These are phyloP conservation scores for Zaprionus capensis DNA, from an alignment of 1,140 invertebrate species.

Conservation along the genomic window DNA sequence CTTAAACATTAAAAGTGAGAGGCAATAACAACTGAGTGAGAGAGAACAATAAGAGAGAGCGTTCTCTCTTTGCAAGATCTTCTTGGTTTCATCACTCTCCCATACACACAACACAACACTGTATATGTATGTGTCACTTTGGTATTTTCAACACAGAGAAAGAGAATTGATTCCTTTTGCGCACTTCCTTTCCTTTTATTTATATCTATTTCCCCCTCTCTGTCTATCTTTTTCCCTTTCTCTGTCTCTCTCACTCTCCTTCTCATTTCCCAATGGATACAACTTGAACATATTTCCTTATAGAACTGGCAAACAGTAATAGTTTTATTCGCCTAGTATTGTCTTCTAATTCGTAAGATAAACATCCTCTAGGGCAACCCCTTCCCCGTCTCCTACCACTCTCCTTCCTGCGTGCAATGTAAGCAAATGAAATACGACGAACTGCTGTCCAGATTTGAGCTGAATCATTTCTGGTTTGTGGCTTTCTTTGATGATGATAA, in stretches of 20 bases:
- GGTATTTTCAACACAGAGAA: neutral
- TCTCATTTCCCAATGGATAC: neutral
- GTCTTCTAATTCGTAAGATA: slow-evolving; percentile 68
- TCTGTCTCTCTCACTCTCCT: too few species aligned
- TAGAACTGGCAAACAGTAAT: slow-evolving; percentile 1
- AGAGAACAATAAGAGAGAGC: neutral
- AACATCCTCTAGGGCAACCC: slow-evolving; percentile 49
- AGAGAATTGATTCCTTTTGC: neutral
- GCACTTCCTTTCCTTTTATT: too few species aligned
- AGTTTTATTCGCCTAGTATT: slow-evolving; percentile 49
- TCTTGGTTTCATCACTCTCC: too few species aligned
- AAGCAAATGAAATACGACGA: slow-evolving; percentile 68
- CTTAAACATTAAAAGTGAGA: too few species aligned
- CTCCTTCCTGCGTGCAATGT: neutral
- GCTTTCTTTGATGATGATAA: slow-evolving; percentile 32
- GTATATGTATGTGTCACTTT: too few species aligned
- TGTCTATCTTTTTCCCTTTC: too few species aligned
- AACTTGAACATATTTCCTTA: neutral
- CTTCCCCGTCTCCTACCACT: too few species aligned
- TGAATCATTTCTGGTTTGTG: slow-evolving; percentile 25
- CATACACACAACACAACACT: too few species aligned
- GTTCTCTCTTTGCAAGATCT: too few species aligned
- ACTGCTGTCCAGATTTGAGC: slow-evolving; percentile 38
- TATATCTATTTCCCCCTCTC: too few species aligned
- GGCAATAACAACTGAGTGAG: neutral